phyloP scores from a whole-genome alignment of 2,797 vertebrate species.

The Spinus olivaceus region DNA sequence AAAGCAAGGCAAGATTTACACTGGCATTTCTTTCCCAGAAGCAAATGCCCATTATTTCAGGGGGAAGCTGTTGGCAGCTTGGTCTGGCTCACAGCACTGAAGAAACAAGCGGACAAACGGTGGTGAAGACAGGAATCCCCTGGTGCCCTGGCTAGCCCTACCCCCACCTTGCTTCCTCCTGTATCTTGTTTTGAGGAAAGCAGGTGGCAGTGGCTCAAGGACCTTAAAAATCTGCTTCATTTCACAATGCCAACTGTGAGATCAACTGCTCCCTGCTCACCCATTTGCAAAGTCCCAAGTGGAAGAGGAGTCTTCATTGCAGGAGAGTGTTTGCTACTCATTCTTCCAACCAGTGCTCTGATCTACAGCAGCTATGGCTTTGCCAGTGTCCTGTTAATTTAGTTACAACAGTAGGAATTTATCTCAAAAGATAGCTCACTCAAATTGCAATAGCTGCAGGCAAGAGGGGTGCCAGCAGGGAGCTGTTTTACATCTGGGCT shows the following conservation, averaged over 20 bases:
- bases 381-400: not conserved
- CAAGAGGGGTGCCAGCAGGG: not conserved
- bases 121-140: not conserved
- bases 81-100: not conserved
- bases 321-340: not conserved
- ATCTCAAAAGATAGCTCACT: not conserved
- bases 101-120: not conserved
- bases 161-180: not conserved
- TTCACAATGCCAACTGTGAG: not conserved
- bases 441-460: slow-evolving; percentile 13
- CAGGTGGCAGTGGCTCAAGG: not conserved
- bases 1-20: not conserved
- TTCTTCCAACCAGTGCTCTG: not conserved
- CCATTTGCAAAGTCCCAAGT: not conserved
- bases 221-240: not conserved
- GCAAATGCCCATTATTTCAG: not conserved
- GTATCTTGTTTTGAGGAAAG: not conserved
- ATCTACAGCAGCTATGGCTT: not conserved
- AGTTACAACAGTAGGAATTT: not conserved
- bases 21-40: not conserved
- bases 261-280: not conserved
- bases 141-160: not conserved
- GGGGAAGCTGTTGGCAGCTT: not conserved
- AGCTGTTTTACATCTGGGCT: not conserved
- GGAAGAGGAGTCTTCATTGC: not conserved